A percentile compares a stretch with the other conserved stretches of the same genome.
Evolutionary conservation across 2,888 invertebrate species (phyloP).

Genomic region (Ichneumoninae sp.): DNA sequence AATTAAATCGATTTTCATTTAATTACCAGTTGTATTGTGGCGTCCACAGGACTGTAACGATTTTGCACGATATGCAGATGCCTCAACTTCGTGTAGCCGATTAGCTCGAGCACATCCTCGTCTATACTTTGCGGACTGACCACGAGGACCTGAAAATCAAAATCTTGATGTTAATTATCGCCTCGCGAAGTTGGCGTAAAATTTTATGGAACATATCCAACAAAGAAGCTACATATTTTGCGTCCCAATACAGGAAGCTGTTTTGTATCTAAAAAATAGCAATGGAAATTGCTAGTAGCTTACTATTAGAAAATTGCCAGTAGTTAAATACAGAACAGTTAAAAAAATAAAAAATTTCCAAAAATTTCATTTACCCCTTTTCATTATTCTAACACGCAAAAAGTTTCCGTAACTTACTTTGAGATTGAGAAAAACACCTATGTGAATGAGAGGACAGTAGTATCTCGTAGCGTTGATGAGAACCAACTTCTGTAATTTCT

Average conservation of each 20-base stretch:
- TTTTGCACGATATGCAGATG: slow-evolving; percentile 92
- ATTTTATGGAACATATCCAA: too few relatives aligned
- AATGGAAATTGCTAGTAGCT: too few relatives aligned
- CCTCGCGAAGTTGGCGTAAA: background rate
- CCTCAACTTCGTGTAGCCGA: slow-evolving; percentile 88
- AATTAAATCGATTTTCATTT: slow-evolving; percentile 83
- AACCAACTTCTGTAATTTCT: slow-evolving; percentile 87
- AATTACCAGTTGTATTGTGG: slow-evolving; percentile 85
- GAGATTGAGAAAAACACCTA: slow-evolving; percentile 91
- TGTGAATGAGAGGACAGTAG: slow-evolving; percentile 89
- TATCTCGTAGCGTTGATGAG: slow-evolving; percentile 91
- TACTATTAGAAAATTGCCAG: too few relatives aligned
- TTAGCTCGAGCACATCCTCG: slow-evolving; percentile 89
- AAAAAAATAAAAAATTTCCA: too few relatives aligned
- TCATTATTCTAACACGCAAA: too few relatives aligned
- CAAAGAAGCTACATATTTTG: background rate
- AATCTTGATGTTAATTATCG: background rate
- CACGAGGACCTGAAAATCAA: slow-evolving; percentile 85
- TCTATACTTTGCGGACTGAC: slow-evolving; percentile 91
- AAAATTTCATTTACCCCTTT: too few relatives aligned
- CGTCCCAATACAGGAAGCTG: background rate
- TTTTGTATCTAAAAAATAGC: background rate
- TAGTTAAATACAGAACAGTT: too few relatives aligned
- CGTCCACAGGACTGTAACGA: slow-evolving; percentile 87
- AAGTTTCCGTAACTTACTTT: slow-evolving; percentile 83